Evolutionary conservation across 2,797 vertebrate genomes (phyloP).

Genomic region (Furcifer pardalis): DNA sequence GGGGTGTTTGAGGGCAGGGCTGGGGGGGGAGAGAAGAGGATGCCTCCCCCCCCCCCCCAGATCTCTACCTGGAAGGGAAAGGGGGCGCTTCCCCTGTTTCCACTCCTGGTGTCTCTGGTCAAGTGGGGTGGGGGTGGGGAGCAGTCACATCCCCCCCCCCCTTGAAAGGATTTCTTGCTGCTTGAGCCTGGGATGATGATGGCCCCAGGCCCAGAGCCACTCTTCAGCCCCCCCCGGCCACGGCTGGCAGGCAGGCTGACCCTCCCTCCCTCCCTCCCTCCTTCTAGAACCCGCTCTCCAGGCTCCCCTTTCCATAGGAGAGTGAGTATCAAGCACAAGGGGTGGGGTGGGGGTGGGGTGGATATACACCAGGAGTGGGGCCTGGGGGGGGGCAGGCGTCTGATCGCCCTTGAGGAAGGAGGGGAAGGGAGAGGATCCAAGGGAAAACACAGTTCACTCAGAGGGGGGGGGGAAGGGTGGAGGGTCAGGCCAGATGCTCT

Average conservation of each 20-base stretch:
- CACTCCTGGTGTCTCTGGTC: too few relatives aligned
- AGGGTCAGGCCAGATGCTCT: neutral
- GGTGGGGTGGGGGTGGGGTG: neutral
- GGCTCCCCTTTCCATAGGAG: conserved; percentile 87
- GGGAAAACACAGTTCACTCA: too few relatives aligned
- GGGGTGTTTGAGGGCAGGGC: too few relatives aligned
- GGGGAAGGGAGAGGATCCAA: too few relatives aligned
- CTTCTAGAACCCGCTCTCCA: conserved; percentile 92
- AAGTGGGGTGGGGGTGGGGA: too few relatives aligned
- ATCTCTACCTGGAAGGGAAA: too few relatives aligned
- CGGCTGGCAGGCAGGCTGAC: neutral
- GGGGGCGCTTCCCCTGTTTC: neutral
- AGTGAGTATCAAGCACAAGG: conserved; percentile 81
- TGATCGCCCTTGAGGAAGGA: too few relatives aligned
- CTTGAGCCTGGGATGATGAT: neutral
- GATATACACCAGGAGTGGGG: neutral
- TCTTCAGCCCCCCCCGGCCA: neutral
- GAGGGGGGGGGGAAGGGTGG: neutral
- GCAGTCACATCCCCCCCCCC: too few relatives aligned
- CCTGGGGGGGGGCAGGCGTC: neutral
- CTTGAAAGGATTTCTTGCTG: too few relatives aligned
- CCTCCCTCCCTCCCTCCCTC: conserved; percentile 24
- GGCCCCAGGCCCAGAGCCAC: neutral
- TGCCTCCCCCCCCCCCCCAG: too few relatives aligned
- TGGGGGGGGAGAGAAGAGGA: too few relatives aligned